phyloP scores from a whole-genome alignment of 2,888 invertebrate genomes.

The Tipula lateralis region DNA sequence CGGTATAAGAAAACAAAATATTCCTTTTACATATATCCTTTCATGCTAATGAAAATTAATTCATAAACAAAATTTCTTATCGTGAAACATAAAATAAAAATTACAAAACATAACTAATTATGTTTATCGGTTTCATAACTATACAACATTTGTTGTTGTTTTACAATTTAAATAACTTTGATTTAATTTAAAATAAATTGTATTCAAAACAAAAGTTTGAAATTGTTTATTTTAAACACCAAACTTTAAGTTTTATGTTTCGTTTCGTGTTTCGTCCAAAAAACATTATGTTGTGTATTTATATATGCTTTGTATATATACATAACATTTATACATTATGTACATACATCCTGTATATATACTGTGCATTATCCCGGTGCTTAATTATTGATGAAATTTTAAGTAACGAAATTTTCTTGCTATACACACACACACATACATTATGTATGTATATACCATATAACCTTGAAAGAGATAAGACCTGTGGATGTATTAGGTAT shows the following conservation, averaged over 20 bases:
- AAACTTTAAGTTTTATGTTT: background rate
- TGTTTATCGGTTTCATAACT: background rate
- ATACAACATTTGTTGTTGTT: background rate
- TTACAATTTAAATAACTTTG: background rate
- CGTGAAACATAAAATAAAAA: conserved; percentile 5
- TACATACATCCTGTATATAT: background rate
- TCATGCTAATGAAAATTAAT: conserved; percentile 24
- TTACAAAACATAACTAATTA: conserved; percentile 2
- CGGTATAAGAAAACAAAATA: background rate
- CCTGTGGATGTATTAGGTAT: background rate
- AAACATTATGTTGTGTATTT: background rate
- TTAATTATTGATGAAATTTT: background rate
- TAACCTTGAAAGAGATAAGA: background rate
- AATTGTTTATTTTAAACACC: background rate
- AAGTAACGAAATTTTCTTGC: background rate
- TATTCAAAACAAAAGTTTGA: background rate
- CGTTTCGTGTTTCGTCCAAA: background rate
- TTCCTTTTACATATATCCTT: background rate
- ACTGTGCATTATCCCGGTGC: background rate
- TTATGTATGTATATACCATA: background rate
- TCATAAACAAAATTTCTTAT: conserved; percentile 7
- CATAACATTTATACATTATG: background rate
- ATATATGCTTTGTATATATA: background rate
- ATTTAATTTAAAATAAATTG: background rate
- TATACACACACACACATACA: too few relatives aligned